Base-by-base conservation (phyloP, 2,888 invertebrate genomes). In the Dynastes tityus region DNA sequence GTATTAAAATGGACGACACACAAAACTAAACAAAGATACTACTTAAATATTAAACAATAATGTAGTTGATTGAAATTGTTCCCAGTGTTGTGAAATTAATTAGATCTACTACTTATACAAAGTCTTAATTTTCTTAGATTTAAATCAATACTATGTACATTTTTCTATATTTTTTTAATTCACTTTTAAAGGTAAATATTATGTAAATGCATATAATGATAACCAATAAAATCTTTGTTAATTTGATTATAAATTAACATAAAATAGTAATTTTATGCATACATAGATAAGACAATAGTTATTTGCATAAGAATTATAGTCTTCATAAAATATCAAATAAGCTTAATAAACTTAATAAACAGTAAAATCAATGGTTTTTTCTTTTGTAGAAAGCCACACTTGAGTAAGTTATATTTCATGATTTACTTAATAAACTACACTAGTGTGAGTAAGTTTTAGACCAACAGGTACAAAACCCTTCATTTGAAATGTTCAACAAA, bases 21-120 rank as follows among this genome's bases (percentile, higher is more conserved):
- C 40, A 63, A 40, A 76, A 68, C 61, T 76, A 76, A 74, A 74
- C 71, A 55, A 55, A 58, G 55, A 71, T 2, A 2, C 45, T 45
- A 37, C 32, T 37, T 37, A 45, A 29, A 68, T 22, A 45, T 67
- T 45, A 65, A 37, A 61, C 61, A 61, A 29, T 61, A 29, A 27
- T 16, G 13, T 6, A 53, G 53, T 6, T 61, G 6, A 1, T 3
- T 27, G 4, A 27, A 61, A 63, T 63, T 13, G 13, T 29, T 29
- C 9, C 29, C 11, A 22, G 5, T 37, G 32, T 4, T 0, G 5
- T 37, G 32, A 37, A 37, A 37, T 37, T 2, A 37, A 37, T 37
- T 37, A 37, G 5, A 37, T 37, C 32, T 37, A 37, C 32, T 37
- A 37, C 32, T 37, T 37, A 37, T 5, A 45, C 8, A 45, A 45